A percentile compares a stretch with the other conserved stretches of the same genome.
Conservation (phyloP, 2,113 vertebrate genomes). For the Phylloscopus trochiloides region DNA sequence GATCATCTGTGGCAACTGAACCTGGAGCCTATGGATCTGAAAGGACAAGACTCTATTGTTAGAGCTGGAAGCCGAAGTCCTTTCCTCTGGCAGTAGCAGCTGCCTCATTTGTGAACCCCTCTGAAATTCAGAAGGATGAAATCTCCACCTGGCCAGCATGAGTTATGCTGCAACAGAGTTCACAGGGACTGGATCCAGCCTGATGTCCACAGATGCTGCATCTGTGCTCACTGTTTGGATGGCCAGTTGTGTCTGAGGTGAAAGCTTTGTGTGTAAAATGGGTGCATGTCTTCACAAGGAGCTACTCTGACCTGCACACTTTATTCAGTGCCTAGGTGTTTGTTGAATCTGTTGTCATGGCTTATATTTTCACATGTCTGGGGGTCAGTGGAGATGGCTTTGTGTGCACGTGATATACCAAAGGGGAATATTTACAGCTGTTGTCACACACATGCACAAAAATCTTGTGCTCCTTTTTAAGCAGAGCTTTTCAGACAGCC, state of each 20-base stretch:
- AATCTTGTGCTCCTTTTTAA: not conserved
- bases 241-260: not conserved
- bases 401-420: not conserved
- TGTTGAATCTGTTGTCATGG: not conserved
- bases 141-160: not conserved
- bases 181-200: not conserved
- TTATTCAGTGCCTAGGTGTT: not conserved
- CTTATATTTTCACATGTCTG: not conserved
- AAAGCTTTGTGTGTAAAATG: not conserved
- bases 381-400: not conserved
- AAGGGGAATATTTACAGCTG: conserved; percentile 11
- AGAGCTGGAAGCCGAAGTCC: not conserved
- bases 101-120: not conserved
- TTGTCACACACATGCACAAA: not conserved
- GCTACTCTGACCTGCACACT: not conserved
- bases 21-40: not conserved
- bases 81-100: not conserved
- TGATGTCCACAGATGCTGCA: not conserved
- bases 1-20: conserved; percentile 29
- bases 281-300: not conserved
- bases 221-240: not conserved
- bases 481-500: conserved; percentile 28
- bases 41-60: conserved; percentile 29
- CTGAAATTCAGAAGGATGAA: not conserved
- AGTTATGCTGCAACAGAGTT: not conserved